Base-by-base conservation (phyloP, 2,113 vertebrate genomes). In the Lepisosteus osseus region DNA sequence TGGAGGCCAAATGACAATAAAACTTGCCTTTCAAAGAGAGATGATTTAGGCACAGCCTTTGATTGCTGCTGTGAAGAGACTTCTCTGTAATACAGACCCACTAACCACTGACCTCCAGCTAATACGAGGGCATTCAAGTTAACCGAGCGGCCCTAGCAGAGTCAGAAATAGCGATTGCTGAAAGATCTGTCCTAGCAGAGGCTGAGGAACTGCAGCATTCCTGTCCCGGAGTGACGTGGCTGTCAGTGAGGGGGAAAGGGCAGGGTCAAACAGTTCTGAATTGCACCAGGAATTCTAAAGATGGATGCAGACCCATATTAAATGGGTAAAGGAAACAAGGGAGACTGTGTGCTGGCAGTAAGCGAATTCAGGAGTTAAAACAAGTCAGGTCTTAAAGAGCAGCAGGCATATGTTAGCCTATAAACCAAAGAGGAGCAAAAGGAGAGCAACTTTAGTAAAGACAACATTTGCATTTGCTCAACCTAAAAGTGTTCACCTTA, bases 51-150 rank as follows among this genome's bases (percentile, higher is more conserved):
- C 56, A 61, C 15, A 2, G 2, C 43, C 14, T 41, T 59, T 51
- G 29, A 51, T 51, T 51, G 47, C 47, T 51, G 54, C 9, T 4
- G 15, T 45, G 14, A 11, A 57, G 43, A 57, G 62, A 66, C 7
- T 6, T 14, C 54, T 43, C 7, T 42, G 62, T 14, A 42, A 14
- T 55, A 56, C 42, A 55, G 47, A 42, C 51, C 7, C 4, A 29
- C 8, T 9, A 11, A 7, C 3, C 12, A 55, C 29, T 72, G 64
- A 13, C 54, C 41, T 57, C 42, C 54, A 8, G 13, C 11, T 66
- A 59, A 15, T 65, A 72, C 55, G 71, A 66, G 7, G 54, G 6
- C 71, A 59, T 66, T 72, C 71, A 72, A 57, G 47, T 43, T 1
- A 12, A 9, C 51, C 8, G 8, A 57, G 29, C 45, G 40, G 7